Base-by-base conservation (phyloP, 1,140 invertebrate species). In the Drosophila varians region DNA sequence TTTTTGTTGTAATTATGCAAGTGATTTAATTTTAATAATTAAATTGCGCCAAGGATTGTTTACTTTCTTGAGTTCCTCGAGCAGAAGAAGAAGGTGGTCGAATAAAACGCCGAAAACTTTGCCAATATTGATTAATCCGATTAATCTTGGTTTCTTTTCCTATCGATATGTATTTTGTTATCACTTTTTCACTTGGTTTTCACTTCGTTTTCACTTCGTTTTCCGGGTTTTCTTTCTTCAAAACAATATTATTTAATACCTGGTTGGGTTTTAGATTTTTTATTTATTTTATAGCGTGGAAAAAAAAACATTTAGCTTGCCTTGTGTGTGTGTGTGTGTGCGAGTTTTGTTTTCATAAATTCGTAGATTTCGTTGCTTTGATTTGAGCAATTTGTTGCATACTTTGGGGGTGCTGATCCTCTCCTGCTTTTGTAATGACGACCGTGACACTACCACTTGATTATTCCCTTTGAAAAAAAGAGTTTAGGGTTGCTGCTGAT, bases 1-100 rank as follows among this genome's bases (percentile, higher is more conserved):
- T 87, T 87, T 87, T 87, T 87, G n/a, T n/a, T n/a, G n/a, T n/a
- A n/a, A 87, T 82, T 88, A 87, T 87, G 82, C 83, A 88, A 88
- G 82, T 87, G 82, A 87, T 87, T 87, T 87, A 74, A 87, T 87
- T n/a, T 87, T 77, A 87, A 87, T 87, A 82, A 87, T 88, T 82
- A 87, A 88, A 87, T 82, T 87, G 83, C 74, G 77, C 61, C 77
- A 74, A 77, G 77, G 64, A 77, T 69, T 86, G 77, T 87, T 86
- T 86, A 62, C 60, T 43, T 64, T 47, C 12, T 21, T 57, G n/a
- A 11, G 40, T 12, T 45, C 25, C 21, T n/a, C n/a, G n/a, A n/a
- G n/a, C n/a, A 16, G 4, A 42, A 23, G 36, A 3, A 42, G n/a
- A 25, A 18, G 12, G 12, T 14, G 36, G 14, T 7, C 12, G 12